Evolutionary conservation across 2,113 vertebrate species (phyloP).

Genomic region (Hydrochoerus hydrochaeris): DNA sequence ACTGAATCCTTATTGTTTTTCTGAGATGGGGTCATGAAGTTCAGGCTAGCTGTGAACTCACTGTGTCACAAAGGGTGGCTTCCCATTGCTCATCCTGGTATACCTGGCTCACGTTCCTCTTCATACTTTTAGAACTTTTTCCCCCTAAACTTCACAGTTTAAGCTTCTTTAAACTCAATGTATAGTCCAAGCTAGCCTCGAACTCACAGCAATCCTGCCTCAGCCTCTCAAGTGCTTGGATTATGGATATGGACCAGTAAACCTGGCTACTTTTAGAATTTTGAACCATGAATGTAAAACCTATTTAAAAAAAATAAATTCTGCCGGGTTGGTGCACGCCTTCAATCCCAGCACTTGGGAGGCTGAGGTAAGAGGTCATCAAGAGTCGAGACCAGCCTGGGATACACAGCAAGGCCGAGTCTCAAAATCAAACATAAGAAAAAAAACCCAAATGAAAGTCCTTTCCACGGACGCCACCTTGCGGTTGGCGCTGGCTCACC

Average conservation of each 20-base stretch:
- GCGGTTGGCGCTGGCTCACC: conserved; percentile 80
- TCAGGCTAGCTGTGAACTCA: not conserved
- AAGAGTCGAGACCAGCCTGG: not conserved
- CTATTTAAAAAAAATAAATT: not conserved
- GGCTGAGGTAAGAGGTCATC: not conserved
- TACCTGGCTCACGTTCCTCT: not conserved
- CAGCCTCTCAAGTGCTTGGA: not conserved
- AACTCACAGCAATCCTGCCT: not conserved
- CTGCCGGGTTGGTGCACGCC: not conserved
- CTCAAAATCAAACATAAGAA: not conserved
- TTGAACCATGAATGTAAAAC: not conserved
- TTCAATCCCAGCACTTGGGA: not conserved
- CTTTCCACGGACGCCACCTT: not conserved
- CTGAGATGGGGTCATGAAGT: not conserved
- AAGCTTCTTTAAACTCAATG: not conserved
- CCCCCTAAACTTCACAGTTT: not conserved
- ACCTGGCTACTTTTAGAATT: not conserved
- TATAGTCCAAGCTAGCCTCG: not conserved
- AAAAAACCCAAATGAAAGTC: not conserved
- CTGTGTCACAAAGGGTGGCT: not conserved
- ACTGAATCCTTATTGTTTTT: no score
- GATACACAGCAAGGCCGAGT: not conserved
- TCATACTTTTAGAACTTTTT: not conserved
- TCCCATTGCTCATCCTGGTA: not conserved
- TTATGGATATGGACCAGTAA: not conserved